Conservation (phyloP, 2,797 vertebrate genomes). For the Poecilia picta region DNA sequence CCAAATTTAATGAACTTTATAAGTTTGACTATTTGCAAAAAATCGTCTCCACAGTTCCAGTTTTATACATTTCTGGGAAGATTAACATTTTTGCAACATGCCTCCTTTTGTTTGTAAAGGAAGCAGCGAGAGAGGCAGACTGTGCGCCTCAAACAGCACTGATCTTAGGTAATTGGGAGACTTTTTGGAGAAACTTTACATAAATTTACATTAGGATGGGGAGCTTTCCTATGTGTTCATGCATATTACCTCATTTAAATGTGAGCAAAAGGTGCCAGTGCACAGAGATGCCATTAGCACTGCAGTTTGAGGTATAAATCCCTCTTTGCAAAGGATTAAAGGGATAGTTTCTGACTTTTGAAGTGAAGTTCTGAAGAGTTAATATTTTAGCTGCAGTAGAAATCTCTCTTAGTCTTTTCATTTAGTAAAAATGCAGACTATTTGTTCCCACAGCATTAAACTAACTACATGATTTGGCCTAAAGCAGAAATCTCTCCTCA, state of each 20-base stretch:
- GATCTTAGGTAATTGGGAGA: neutral
- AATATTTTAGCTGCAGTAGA: neutral
- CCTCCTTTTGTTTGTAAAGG: neutral
- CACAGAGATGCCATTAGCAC: neutral
- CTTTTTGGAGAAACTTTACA: neutral
- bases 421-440: slow-evolving; percentile 1
- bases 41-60: neutral
- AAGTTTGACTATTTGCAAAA: neutral
- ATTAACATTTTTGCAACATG: neutral
- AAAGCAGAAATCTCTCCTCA: neutral
- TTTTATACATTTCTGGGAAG: neutral
- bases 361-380: neutral
- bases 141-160: neutral
- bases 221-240: neutral
- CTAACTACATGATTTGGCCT: neutral
- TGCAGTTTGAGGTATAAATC: neutral
- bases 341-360: neutral
- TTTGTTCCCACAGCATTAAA: neutral
- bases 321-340: neutral
- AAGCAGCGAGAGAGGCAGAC: neutral
- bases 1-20: neutral
- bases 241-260: slow-evolving; percentile 2
- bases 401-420: neutral
- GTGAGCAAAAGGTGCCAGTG: slow-evolving; percentile 5
- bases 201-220: neutral